phyloP scores from a whole-genome alignment of 2,113 vertebrate genomes.

The Menura novaehollandiae region DNA sequence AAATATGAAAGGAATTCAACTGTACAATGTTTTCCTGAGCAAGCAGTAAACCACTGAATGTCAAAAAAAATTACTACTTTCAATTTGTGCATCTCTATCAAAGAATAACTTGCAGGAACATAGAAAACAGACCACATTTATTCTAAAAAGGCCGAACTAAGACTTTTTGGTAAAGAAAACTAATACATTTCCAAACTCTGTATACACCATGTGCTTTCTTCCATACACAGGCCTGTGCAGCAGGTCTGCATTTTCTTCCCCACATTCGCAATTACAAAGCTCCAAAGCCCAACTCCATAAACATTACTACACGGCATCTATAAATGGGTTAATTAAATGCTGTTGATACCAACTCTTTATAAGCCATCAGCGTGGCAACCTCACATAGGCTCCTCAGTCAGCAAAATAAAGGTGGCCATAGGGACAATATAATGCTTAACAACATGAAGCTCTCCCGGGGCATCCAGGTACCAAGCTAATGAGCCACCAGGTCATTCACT shows the following conservation, averaged over 20 bases:
- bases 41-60: background rate
- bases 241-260: background rate
- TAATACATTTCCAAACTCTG: background rate
- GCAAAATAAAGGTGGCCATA: constrained; percentile 18
- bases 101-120: background rate
- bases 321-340: constrained; percentile 58
- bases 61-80: background rate
- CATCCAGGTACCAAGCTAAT: constrained; percentile 42
- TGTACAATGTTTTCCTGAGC: background rate
- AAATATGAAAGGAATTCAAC: constrained; percentile 25
- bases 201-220: background rate
- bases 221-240: background rate
- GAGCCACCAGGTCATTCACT: constrained; percentile 53
- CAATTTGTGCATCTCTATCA: background rate
- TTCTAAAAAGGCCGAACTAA: background rate
- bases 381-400: background rate
- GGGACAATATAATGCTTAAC: background rate
- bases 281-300: constrained; percentile 5
- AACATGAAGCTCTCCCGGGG: constrained; percentile 22
- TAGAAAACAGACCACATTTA: background rate
- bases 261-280: background rate
- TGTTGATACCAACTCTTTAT: constrained; percentile 52
- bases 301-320: background rate
- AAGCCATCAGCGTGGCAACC: constrained; percentile 22
- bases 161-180: background rate